These are phyloP conservation scores for Agelastica alni DNA, from an alignment of 2,888 invertebrate species.

Conservation along the genomic window DNA sequence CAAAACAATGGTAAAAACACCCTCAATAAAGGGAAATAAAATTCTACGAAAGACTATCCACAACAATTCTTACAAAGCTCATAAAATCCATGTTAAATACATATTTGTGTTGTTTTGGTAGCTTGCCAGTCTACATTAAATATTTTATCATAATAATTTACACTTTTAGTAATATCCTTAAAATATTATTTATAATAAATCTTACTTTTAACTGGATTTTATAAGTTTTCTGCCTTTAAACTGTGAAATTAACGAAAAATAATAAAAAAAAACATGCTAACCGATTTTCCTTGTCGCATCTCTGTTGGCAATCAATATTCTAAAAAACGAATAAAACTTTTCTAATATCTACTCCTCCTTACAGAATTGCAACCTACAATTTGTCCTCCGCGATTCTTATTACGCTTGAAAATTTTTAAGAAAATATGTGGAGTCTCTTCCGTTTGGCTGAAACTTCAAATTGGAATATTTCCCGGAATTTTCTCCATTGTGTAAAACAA, in stretches of 20 bases:
- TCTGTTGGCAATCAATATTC: background rate
- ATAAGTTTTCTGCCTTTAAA: background rate
- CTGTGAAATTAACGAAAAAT: too few relatives aligned
- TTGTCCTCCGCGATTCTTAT: background rate
- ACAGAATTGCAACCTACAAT: background rate
- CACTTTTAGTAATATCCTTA: too few relatives aligned
- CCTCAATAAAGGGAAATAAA: too few relatives aligned
- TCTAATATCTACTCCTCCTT: slow-evolving; percentile 1
- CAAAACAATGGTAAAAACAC: too few relatives aligned
- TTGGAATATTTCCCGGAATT: background rate
- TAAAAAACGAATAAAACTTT: background rate
- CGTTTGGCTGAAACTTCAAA: background rate
- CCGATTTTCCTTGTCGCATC: background rate
- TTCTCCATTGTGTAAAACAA: background rate
- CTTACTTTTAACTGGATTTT: too few relatives aligned
- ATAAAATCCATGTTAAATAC: too few relatives aligned
- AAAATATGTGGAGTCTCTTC: background rate
- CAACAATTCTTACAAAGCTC: too few relatives aligned
- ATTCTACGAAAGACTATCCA: too few relatives aligned
- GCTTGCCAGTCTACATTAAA: too few relatives aligned
- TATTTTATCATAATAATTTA: too few relatives aligned
- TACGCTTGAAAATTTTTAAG: background rate
- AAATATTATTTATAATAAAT: too few relatives aligned
- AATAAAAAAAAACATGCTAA: background rate
- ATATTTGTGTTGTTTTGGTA: too few relatives aligned